A percentile compares a stretch with the other conserved stretches of the same genome.
These are phyloP conservation scores for Leucoraja erinaceus DNA, from an alignment of 2,113 vertebrate genomes.

Conservation along the genomic window DNA sequence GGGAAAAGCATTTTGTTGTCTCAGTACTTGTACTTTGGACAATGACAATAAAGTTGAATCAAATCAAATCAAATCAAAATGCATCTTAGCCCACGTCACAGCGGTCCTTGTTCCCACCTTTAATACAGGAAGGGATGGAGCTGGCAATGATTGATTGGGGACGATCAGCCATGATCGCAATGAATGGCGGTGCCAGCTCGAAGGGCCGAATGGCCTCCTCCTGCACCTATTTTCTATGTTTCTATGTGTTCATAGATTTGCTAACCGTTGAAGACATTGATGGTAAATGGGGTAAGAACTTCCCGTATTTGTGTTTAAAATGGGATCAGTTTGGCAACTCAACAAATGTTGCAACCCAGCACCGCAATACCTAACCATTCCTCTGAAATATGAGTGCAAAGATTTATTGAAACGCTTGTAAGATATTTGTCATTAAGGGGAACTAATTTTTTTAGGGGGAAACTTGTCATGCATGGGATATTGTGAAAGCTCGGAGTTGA, in stretches of 20 bases:
- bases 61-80: not conserved
- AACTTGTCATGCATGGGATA: not conserved
- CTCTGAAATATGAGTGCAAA: not conserved
- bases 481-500: not conserved
- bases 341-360: not conserved
- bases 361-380: not conserved
- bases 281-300: not conserved
- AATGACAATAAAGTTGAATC: too few relatives aligned
- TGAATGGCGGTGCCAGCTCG: too few relatives aligned
- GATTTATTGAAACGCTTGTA: not conserved
- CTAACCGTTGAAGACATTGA: not conserved
- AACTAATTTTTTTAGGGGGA: not conserved
- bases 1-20: too few relatives aligned
- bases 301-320: not conserved
- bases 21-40: too few relatives aligned
- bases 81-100: not conserved
- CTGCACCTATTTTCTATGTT: too few relatives aligned
- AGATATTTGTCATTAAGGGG: not conserved
- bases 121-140: not conserved
- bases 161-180: too few relatives aligned
- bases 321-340: not conserved
- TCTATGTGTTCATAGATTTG: not conserved
- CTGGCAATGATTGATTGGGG: too few relatives aligned
- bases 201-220: too few relatives aligned
- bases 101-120: not conserved